Evolutionary conservation across 2,797 vertebrate species (phyloP), one percentile per base, ranked within the genome.

Genomic region (Rhynchonycteris naso): DNA sequence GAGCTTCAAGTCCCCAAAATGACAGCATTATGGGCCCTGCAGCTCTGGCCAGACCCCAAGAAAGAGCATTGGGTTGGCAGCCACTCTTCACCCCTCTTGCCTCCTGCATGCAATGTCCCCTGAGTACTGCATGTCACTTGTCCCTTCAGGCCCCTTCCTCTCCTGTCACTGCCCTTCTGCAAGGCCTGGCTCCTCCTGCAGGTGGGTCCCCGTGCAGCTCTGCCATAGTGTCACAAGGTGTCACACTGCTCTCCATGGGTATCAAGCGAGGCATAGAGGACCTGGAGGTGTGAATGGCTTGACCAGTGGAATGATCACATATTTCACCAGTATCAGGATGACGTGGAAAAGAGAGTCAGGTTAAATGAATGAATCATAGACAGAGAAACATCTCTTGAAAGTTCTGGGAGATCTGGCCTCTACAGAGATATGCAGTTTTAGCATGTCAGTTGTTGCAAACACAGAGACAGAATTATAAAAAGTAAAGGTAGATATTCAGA

Each of bases 181-280:
- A 50, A n/a, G 30, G 56, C 18, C 26, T 28, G 12, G 35, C 7
- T 68, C 66, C 35, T 80, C 43, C n/a, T 50, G 35, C 43, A 16
- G 26, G 22, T 22, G 80, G 47, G 33, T 35, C 38, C 59, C 38
- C 5, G 4, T 4, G 26, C 15, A 30, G 28, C 43, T 66, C 7
- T 30, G 19, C 35, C 0, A 0, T 11, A 61, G 61, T n/a, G 61
- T 65, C 63, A 1, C 63, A 65, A 5, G 16, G 21, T 8, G 30
- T 4, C 2, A 26, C 9, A 3, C 47, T 8, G n/a, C 0, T 0
- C 4, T 26, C 22, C 33, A 9, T 21, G 18, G 38, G 24, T 8
- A 9, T 63, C 38, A n/a, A 30, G 33, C 3, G 6, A 61, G 65
- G 50, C 19, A 52, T 71, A 43, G 61, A 72, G n/a, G 13, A 18